These are phyloP conservation scores for Macrosoma leucophasiata DNA, from an alignment of 2,888 invertebrate genomes.

Conservation along the genomic window DNA sequence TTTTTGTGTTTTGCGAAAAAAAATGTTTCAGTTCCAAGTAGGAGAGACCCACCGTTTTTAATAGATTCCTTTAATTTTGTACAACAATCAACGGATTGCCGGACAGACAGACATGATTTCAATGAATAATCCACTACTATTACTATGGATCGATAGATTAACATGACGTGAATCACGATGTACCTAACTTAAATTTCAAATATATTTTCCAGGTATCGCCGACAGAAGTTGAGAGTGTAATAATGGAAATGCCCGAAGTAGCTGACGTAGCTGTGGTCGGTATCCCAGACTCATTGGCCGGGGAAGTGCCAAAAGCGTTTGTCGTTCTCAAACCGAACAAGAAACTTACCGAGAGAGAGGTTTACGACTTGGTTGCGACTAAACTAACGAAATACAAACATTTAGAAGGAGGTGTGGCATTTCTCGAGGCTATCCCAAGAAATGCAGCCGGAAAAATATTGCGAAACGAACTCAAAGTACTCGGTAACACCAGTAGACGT, in stretches of 20 bases:
- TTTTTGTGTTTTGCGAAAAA: no score
- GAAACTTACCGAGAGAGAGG: constrained; percentile 72
- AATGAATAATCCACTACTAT: neutral
- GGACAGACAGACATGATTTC: no score
- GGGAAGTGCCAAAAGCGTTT: constrained; percentile 85
- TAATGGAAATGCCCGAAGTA: constrained; percentile 82
- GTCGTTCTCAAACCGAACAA: constrained; percentile 77
- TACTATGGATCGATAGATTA: neutral
- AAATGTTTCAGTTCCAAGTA: no score
- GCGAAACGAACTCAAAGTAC: constrained; percentile 79
- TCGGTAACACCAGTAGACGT: no score
- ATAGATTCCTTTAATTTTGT: no score
- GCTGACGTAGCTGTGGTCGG: constrained; percentile 88
- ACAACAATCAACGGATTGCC: no score
- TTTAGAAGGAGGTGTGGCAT: constrained; percentile 81
- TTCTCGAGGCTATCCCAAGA: constrained; percentile 82
- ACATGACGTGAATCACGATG: no score
- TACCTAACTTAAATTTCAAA: no score
- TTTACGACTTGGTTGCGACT: constrained; percentile 75
- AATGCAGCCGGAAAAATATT: constrained; percentile 86
- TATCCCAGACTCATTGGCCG: constrained; percentile 79
- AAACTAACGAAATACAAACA: constrained; percentile 84
- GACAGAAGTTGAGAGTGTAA: constrained; percentile 86
- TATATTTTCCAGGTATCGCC: constrained; percentile 87
- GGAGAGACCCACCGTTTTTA: no score